phyloP scores from a whole-genome alignment of 2,113 vertebrate species.

The Cebidichthys violaceus region DNA sequence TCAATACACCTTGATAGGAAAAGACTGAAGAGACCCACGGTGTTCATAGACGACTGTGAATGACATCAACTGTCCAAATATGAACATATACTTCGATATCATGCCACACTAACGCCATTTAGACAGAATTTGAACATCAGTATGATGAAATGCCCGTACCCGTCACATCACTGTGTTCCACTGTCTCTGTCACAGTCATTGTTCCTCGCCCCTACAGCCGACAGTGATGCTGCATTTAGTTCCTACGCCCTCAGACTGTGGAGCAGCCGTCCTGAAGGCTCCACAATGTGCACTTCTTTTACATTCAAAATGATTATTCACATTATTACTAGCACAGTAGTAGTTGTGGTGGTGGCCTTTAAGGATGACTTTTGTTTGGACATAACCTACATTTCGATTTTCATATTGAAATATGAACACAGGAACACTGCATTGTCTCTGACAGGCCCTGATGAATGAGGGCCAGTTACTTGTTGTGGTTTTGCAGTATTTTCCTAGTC shows the following conservation, averaged over 20 bases:
- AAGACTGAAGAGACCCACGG: background rate
- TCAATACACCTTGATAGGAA: background rate
- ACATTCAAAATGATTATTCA: background rate
- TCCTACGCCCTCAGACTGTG: constrained; percentile 34
- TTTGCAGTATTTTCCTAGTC: background rate
- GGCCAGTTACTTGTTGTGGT: background rate
- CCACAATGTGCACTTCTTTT: background rate
- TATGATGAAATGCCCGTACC: background rate
- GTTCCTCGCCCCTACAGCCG: constrained; percentile 16
- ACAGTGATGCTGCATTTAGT: constrained; percentile 35
- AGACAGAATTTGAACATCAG: constrained; percentile 9
- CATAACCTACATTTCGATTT: background rate
- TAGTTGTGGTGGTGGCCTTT: background rate
- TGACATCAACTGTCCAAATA: background rate
- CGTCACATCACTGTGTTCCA: constrained; percentile 21
- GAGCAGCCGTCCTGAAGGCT: constrained; percentile 5
- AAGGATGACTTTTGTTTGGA: background rate
- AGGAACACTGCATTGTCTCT: background rate
- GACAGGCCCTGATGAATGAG: background rate
- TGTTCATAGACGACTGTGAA: background rate
- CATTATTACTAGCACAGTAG: background rate
- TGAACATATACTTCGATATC: background rate
- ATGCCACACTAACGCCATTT: background rate
- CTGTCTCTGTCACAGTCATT: constrained; percentile 27
- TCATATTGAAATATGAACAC: background rate